Evolutionary conservation across 2,113 vertebrate genomes (phyloP).

Genomic region (Prinia subflava): DNA sequence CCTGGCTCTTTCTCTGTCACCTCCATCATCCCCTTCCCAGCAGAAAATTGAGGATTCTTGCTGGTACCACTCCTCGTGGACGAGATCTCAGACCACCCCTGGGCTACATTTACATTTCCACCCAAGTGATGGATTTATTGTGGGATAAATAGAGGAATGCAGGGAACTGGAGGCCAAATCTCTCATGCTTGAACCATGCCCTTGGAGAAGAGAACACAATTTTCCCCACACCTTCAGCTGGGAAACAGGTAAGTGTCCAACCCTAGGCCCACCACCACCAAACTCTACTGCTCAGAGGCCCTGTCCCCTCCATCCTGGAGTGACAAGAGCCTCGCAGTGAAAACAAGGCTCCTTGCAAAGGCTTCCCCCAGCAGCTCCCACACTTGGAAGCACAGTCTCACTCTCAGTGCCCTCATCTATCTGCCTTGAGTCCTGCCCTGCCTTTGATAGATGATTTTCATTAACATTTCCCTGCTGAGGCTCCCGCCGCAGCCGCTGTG

Average conservation of each 20-base stretch:
- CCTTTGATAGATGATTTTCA: neutral
- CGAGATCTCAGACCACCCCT: neutral
- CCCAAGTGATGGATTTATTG: neutral
- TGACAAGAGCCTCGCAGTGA: neutral
- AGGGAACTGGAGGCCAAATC: neutral
- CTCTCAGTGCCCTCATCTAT: neutral
- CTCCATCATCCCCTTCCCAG: neutral
- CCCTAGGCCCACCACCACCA: neutral
- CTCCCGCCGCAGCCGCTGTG: neutral
- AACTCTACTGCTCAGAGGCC: neutral
- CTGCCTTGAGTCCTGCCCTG: neutral
- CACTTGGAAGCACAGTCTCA: neutral
- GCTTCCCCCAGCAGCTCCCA: neutral
- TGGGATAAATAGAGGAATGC: neutral
- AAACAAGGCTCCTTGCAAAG: neutral
- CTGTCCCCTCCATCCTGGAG: rapidly evolving
- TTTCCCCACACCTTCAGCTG: neutral
- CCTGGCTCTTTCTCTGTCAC: neutral
- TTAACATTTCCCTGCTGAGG: neutral
- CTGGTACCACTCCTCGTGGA: neutral
- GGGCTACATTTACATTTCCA: neutral
- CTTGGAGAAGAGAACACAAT: neutral
- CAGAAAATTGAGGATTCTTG: neutral
- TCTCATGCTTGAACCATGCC: neutral
- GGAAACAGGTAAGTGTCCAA: neutral